Percentiles rank a stretch among this genome's conserved stretches.
Conservation (phyloP, 2,797 vertebrate genomes). For the Rhinella marina region DNA sequence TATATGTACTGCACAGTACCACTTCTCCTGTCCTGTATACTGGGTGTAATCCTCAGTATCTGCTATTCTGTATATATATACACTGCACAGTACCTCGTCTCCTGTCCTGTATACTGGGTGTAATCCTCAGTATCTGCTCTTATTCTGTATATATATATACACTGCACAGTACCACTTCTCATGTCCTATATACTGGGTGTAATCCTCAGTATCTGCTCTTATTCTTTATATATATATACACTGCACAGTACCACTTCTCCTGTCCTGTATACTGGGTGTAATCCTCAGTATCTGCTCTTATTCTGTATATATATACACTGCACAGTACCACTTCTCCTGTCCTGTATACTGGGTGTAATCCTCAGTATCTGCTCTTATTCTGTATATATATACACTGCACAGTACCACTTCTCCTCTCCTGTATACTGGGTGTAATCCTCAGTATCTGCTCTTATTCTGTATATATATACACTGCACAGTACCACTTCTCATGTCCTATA, state of each 20-base stretch:
- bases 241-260: not conserved
- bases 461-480: not conserved
- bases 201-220: not conserved
- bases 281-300: not conserved
- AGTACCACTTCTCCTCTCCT: not conserved
- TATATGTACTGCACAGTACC: no score
- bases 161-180: not conserved
- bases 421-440: not conserved
- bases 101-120: not conserved
- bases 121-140: not conserved
- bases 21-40: no score
- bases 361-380: no score
- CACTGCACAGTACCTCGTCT: no score
- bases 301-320: not conserved
- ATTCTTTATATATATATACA: not conserved
- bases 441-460: not conserved
- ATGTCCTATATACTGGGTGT: not conserved
- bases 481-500: no score
- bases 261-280: not conserved
- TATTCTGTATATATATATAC: not conserved
- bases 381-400: not conserved
- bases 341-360: no score
- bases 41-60: not conserved
- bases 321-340: not conserved
- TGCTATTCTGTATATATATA: not conserved